Base-by-base conservation (phyloP, 2,797 vertebrate genomes). In the Erpetoichthys calabaricus region DNA sequence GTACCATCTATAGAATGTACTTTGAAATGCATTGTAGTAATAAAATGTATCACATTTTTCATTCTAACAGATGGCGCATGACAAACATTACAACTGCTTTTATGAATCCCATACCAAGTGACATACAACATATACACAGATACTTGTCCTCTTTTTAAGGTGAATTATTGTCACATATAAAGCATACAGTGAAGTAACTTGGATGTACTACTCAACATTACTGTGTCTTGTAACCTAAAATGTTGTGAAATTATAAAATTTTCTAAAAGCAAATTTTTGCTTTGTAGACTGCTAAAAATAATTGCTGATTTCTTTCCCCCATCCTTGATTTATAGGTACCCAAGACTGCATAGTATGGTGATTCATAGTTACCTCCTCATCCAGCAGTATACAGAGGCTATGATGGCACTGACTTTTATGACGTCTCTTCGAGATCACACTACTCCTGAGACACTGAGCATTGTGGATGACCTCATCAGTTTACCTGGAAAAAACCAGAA, bases 361-460 rank as follows among this genome's bases (percentile, higher is more conserved):
- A 85, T 97, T 63, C 91, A 95, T 72, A 97, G 92, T 83, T 98
- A 97, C 79, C 89, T 99, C 58, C 89, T 99, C 72, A 96, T 99
- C 65, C 96, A 97, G 86, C 96, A 99, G 79, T 99, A 99, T 72
- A 91, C 90, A 0, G 94, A 98, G 69, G 94, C 96, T 52, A 85
- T 99, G 80, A 94, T 97, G 92, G 92, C 94, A 25, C 81, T 98
- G 68, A 94, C 94, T 3, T 89, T 90, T 2, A 83, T 91, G 62
- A 85, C 91, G 0, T 89, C 91, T 0, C 84, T 98, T 8, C 75
- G 94, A 56, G 94, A 95, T 64, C 93, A 97, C 76, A 92, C 92
- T 64, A 99, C 96, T 0, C 94, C 94, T 0, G 95, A 99, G 75
- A 99, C 94, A 0, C 85, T 98, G 66, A 91, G 86, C 76, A 94